These are phyloP conservation scores for Eristalinus aeneus DNA, from an alignment of 2,888 invertebrate species.

Conservation along the genomic window DNA sequence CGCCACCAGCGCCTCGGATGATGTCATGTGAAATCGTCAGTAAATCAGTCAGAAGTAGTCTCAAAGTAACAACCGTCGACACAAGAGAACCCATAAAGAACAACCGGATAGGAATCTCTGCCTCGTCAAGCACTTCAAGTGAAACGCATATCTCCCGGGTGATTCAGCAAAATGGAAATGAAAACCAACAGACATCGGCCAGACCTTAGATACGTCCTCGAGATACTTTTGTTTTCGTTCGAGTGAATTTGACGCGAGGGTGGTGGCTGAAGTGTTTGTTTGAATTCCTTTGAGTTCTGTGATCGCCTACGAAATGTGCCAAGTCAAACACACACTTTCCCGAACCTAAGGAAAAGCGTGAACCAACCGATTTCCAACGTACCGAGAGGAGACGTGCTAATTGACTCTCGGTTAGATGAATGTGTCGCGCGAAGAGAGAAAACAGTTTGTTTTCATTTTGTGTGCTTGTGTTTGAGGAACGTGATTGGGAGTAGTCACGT, in stretches of 20 bases:
- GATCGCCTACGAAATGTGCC: too few species aligned
- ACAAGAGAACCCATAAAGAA: constrained; percentile 25
- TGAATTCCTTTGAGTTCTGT: too few species aligned
- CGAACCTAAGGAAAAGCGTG: not conserved
- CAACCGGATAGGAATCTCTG: constrained; percentile 12
- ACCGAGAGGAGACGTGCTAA: not conserved
- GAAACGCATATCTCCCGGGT: not conserved
- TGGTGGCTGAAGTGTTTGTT: not conserved
- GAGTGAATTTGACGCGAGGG: constrained; percentile 5
- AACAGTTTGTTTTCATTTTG: constrained; percentile 14
- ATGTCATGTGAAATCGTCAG: constrained; percentile 56
- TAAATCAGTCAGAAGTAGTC: constrained; percentile 24
- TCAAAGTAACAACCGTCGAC: constrained; percentile 10
- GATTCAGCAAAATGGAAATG: constrained; percentile 35
- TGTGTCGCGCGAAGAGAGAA: not conserved
- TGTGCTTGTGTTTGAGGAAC: constrained; percentile 25
- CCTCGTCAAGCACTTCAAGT: not conserved
- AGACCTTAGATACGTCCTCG: constrained; percentile 9
- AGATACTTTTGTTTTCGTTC: constrained; percentile 57
- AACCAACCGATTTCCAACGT: not conserved
- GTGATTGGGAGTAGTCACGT: constrained; percentile 59
- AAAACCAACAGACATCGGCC: not conserved
- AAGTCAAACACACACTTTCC: not conserved
- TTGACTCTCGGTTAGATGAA: not conserved
- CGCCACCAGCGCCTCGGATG: constrained; percentile 9